Conservation (phyloP, 1,140 invertebrate species). For the Sarcophaga bullata region DNA sequence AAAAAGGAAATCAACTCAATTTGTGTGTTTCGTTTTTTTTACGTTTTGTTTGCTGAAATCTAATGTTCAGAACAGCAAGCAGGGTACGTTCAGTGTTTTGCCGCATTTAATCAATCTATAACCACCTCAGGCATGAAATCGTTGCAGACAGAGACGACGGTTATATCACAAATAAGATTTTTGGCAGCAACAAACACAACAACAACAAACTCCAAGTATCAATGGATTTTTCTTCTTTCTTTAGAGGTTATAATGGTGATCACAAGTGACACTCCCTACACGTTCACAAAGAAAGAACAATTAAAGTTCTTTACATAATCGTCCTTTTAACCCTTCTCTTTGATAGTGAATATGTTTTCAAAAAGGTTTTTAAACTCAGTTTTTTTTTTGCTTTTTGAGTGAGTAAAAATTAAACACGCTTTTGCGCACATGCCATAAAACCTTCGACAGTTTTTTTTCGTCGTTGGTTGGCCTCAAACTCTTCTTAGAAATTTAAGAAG, state of each 20-base stretch:
- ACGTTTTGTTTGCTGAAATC: neutral
- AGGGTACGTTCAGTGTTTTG: neutral
- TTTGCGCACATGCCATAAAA: conserved; percentile 23
- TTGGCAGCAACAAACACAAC: neutral
- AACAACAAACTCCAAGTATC: neutral
- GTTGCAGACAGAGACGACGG: neutral
- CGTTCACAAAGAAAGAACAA: neutral
- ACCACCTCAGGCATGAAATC: neutral
- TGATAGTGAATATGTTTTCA: neutral
- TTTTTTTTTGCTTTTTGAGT: neutral
- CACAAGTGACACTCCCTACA: conserved; percentile 17
- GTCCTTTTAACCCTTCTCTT: conserved; percentile 2
- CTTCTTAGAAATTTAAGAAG: conserved; percentile 27
- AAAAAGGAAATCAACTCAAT: neutral
- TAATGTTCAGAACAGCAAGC: neutral
- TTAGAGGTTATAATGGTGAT: neutral
- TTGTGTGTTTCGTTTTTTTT: neutral
- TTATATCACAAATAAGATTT: conserved; percentile 2
- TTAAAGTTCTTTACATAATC: conserved; percentile 24
- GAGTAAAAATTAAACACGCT: neutral
- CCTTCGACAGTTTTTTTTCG: neutral
- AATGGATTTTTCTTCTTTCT: neutral
- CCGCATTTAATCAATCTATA: conserved; percentile 24
- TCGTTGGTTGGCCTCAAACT: neutral
- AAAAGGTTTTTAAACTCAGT: neutral